These are phyloP conservation scores for Drosophila lini DNA, from an alignment of 1,140 invertebrate genomes.

Conservation along the genomic window DNA sequence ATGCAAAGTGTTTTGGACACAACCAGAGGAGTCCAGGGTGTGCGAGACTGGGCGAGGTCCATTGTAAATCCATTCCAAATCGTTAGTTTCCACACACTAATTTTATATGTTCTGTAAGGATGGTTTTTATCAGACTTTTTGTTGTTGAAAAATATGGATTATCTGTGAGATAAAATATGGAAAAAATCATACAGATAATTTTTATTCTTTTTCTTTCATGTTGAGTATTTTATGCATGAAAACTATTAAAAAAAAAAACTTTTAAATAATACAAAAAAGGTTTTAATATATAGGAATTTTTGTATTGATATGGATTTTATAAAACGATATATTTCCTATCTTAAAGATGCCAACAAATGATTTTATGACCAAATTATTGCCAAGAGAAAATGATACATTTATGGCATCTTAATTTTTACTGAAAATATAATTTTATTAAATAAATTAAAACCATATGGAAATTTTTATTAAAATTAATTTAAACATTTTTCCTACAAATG, in stretches of 20 bases:
- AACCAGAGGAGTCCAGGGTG: neutral
- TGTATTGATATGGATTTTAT: neutral
- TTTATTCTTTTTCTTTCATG: neutral
- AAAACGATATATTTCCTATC: too few relatives aligned
- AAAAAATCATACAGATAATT: neutral
- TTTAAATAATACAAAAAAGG: neutral
- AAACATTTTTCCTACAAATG: too few relatives aligned
- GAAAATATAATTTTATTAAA: neutral
- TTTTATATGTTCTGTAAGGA: constrained; percentile 1
- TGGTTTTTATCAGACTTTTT: neutral
- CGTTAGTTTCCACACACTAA: constrained; percentile 3
- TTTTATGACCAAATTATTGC: neutral
- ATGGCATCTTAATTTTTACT: neutral
- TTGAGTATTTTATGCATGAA: neutral
- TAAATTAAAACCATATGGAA: too few relatives aligned
- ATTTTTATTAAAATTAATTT: too few relatives aligned
- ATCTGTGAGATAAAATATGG: neutral
- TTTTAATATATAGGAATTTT: neutral
- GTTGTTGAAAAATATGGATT: neutral
- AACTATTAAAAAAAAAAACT: neutral
- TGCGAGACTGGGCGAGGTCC: constrained; percentile 1
- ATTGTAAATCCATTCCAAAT: constrained; percentile 15
- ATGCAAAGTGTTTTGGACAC: constrained; percentile 56
- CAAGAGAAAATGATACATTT: neutral
- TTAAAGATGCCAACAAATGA: neutral